Conservation (phyloP, 2,888 invertebrate genomes). For the Mylabris sibirica region DNA sequence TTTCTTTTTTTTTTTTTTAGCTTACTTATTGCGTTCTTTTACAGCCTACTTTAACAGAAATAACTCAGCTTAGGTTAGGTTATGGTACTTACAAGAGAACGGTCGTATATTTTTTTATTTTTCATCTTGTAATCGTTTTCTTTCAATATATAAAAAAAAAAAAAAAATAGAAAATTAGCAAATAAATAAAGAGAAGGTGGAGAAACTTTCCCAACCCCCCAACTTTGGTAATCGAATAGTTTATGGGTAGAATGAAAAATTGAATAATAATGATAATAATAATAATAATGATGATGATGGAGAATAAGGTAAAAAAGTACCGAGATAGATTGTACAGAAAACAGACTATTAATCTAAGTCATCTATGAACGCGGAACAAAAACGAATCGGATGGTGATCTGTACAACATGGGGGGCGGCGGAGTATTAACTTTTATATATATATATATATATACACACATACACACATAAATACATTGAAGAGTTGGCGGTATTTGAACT, state of each 20-base stretch:
- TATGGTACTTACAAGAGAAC: constrained; percentile 50
- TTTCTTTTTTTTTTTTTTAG: too few species aligned
- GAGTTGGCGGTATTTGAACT: constrained; percentile 56
- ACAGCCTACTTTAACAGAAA: constrained; percentile 60
- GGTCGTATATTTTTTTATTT: not conserved
- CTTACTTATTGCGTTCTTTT: constrained; percentile 59
- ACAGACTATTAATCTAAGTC: constrained; percentile 56
- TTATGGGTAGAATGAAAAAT: constrained; percentile 19
- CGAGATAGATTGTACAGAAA: constrained; percentile 27
- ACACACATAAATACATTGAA: constrained; percentile 19
- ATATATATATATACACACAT: constrained; percentile 33
- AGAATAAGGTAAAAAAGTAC: not conserved
- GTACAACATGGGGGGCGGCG: constrained; percentile 4
- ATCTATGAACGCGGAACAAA: constrained; percentile 36
- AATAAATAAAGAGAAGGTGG: not conserved
- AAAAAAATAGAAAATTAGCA: too few species aligned
- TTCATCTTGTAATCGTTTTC: not conserved
- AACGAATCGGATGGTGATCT: constrained; percentile 13
- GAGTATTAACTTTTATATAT: constrained; percentile 1
- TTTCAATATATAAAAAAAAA: too few species aligned
- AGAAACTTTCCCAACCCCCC: constrained; percentile 15
- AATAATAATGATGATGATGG: constrained; percentile 5
- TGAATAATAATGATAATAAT: constrained; percentile 19
- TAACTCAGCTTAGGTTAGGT: constrained; percentile 58
- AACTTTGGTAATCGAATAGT: constrained; percentile 16